Evolutionary conservation across 2,113 vertebrate species (phyloP).

Genomic region (Onychostruthus taczanowskii): DNA sequence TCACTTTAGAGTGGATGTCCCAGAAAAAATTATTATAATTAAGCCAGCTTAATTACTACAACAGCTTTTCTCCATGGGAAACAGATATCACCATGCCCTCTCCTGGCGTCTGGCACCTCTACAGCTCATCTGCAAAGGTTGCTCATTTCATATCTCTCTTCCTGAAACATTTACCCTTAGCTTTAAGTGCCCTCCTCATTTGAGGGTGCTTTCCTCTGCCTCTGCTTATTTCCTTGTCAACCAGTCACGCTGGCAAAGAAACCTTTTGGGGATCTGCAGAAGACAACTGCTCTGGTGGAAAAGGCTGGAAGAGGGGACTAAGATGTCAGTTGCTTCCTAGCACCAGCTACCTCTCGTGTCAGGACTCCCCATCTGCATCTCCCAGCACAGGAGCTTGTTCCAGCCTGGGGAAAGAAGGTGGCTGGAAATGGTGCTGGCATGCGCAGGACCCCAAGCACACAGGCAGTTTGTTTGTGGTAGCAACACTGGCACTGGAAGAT

Average conservation of each 20-base stretch:
- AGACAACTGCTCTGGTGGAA: not conserved
- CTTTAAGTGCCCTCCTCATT: not conserved
- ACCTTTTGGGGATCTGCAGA: not conserved
- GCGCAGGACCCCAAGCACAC: not conserved
- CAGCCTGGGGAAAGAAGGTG: not conserved
- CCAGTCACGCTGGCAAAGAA: not conserved
- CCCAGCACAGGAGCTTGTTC: not conserved
- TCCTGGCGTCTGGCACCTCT: not conserved
- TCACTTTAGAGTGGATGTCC: not conserved
- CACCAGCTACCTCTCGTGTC: not conserved
- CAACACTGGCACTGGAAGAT: not conserved
- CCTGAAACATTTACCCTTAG: not conserved
- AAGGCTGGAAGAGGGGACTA: not conserved
- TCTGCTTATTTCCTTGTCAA: not conserved
- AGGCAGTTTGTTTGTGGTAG: not conserved
- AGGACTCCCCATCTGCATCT: not conserved
- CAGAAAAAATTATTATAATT: not conserved
- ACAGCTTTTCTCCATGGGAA: not conserved
- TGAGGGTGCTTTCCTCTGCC: not conserved
- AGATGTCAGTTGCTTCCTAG: not conserved
- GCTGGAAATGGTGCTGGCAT: not conserved
- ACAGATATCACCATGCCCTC: not conserved
- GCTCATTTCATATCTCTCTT: not conserved
- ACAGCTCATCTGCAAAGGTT: not conserved
- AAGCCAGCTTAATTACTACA: not conserved